A percentile compares a stretch with the other conserved stretches of the same genome.
These are phyloP conservation scores for Galago senegalensis DNA, from an alignment of 2,797 vertebrate species.

Conservation along the genomic window DNA sequence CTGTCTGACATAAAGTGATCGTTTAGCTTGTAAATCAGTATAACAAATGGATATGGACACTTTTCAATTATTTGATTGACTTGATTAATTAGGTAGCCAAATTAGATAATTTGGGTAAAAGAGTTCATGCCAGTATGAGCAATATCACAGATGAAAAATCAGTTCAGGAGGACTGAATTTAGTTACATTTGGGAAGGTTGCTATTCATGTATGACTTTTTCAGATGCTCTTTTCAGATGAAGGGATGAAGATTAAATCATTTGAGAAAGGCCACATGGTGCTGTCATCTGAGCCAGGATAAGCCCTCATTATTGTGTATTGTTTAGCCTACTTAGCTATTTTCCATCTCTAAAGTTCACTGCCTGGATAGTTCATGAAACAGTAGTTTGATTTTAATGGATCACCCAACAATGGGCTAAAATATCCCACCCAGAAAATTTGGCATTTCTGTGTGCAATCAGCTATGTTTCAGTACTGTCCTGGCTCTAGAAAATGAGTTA, in stretches of 20 bases:
- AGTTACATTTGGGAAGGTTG: not conserved
- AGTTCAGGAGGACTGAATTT: not conserved
- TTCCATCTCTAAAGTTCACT: not conserved
- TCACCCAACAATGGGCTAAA: not conserved
- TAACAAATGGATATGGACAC: not conserved
- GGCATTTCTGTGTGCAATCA: slow-evolving; percentile 5
- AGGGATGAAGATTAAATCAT: slow-evolving; percentile 21
- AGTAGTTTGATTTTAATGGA: slow-evolving; percentile 59
- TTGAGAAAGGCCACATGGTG: slow-evolving; percentile 6
- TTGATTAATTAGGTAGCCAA: not conserved
- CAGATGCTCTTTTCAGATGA: slow-evolving; percentile 33
- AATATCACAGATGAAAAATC: not conserved
- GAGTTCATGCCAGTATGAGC: not conserved
- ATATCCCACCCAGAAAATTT: slow-evolving; percentile 20
- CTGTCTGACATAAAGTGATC: not conserved
- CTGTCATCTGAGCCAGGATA: not conserved
- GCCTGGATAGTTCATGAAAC: slow-evolving; percentile 9
- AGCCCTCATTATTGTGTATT: not conserved
- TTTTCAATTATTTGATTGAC: slow-evolving; percentile 32
- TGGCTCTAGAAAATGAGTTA: not conserved
- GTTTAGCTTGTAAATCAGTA: not conserved
- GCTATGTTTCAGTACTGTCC: not conserved
- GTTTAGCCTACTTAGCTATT: not conserved
- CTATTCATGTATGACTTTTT: slow-evolving; percentile 1
- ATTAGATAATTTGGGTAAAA: not conserved